Conservation (phyloP, 2,888 invertebrate genomes). For the Drosophila mulleri region DNA sequence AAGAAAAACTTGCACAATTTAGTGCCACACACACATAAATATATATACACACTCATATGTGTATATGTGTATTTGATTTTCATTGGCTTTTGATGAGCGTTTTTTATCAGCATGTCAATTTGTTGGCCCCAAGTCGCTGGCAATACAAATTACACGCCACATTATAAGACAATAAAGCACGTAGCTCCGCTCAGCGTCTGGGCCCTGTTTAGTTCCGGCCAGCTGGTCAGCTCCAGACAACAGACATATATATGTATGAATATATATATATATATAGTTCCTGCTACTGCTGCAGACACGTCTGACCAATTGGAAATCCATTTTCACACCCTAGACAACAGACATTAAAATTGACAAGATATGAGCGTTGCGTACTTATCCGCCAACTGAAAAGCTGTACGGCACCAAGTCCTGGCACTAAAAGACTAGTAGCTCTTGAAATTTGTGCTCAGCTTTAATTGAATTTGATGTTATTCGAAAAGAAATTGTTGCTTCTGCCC, state of each 20-base stretch:
- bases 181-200: conserved; percentile 56
- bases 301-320: conserved; percentile 59
- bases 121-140: conserved; percentile 26
- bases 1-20: conserved; percentile 23
- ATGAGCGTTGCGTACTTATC: conserved; percentile 19
- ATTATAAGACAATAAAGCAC: conserved; percentile 73
- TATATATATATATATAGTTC: not conserved
- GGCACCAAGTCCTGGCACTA: not conserved
- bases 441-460: not conserved
- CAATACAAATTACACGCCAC: conserved; percentile 61
- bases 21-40: conserved; percentile 15
- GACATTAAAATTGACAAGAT: conserved; percentile 57
- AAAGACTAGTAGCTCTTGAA: not conserved
- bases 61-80: conserved; percentile 2
- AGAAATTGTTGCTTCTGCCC: not conserved
- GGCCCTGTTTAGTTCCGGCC: conserved; percentile 46
- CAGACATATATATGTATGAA: not conserved
- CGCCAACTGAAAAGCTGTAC: not conserved
- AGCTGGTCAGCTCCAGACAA: conserved; percentile 39
- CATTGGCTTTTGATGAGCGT: conserved; percentile 32
- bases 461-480: not conserved
- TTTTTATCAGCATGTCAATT: conserved; percentile 72
- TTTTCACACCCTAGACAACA: conserved; percentile 60
- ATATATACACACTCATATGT: not conserved
- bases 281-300: conserved; percentile 48